A percentile compares a stretch with the other conserved stretches of the same genome.
Conservation (phyloP, 2,888 invertebrate species). For the Eurytoma adleriae region DNA sequence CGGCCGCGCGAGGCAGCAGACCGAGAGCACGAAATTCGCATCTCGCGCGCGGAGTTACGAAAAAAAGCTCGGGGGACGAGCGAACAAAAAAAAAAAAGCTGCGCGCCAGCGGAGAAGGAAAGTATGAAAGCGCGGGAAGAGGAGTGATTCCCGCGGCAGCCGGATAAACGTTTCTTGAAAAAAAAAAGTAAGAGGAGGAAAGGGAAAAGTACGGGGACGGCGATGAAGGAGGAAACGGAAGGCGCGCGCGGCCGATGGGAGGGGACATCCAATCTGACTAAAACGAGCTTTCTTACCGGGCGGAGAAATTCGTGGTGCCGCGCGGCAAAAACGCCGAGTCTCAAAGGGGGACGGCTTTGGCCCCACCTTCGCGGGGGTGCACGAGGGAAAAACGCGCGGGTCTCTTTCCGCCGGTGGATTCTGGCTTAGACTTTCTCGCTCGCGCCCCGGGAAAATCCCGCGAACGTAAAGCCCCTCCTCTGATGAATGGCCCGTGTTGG, state of each 20-base stretch:
- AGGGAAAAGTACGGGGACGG: neutral
- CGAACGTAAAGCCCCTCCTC: slow-evolving; percentile 2
- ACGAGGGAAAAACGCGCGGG: neutral
- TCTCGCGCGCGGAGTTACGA: neutral
- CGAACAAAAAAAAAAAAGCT: neutral
- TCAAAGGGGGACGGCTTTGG: neutral
- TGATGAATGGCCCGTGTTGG: neutral
- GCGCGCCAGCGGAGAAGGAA: neutral
- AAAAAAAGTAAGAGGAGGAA: neutral
- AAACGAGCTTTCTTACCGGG: slow-evolving; percentile 59
- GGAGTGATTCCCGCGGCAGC: slow-evolving; percentile 13
- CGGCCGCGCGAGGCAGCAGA: neutral
- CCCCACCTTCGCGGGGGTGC: no score
- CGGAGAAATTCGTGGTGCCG: neutral
- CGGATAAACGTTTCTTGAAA: slow-evolving; percentile 24
- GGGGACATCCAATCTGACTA: slow-evolving; percentile 61
- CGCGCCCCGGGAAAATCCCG: neutral
- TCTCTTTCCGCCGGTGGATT: neutral
- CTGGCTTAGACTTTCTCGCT: neutral
- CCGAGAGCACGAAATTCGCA: neutral
- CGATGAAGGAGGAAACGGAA: neutral
- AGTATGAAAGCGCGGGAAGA: slow-evolving; percentile 18
- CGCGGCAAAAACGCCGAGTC: slow-evolving; percentile 15
- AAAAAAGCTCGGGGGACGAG: neutral
- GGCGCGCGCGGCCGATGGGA: slow-evolving; percentile 28